These are phyloP conservation scores for Archocentrus centrarchus DNA, from an alignment of 2,113 vertebrate genomes.

Conservation along the genomic window DNA sequence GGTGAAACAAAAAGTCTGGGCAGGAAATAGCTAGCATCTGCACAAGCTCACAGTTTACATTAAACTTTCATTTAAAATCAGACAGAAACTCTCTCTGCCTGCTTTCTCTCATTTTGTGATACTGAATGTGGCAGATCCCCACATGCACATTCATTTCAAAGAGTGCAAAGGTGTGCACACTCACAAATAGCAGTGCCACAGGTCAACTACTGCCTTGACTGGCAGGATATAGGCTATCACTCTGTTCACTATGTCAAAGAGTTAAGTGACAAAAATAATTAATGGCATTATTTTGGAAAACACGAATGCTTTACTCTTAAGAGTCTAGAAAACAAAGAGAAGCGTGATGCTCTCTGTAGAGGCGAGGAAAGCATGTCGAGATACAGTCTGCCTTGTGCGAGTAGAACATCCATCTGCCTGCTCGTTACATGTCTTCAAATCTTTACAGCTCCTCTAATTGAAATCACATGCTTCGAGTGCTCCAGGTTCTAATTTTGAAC, in stretches of 20 bases:
- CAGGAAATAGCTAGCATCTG: neutral
- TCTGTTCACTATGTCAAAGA: neutral
- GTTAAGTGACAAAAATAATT: neutral
- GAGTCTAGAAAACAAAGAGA: neutral
- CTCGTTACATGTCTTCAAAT: slow-evolving; percentile 51
- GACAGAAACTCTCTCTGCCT: neutral
- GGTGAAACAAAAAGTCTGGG: no score
- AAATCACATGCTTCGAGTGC: slow-evolving; percentile 63
- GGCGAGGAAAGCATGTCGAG: neutral
- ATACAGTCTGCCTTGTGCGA: slow-evolving; percentile 7
- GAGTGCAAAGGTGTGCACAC: neutral
- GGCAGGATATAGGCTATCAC: neutral
- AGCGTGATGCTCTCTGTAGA: slow-evolving; percentile 8
- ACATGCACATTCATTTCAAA: neutral
- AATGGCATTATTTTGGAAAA: neutral
- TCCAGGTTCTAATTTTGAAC: slow-evolving; percentile 70
- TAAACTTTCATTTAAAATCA: neutral
- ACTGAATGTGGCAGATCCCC: neutral
- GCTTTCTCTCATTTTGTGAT: slow-evolving; percentile 5
- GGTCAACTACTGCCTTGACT: neutral
- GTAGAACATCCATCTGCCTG: slow-evolving; percentile 31
- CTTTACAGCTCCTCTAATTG: slow-evolving; percentile 69
- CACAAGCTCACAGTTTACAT: neutral
- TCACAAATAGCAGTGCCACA: no score
- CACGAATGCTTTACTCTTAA: neutral